A percentile compares a stretch with the other conserved stretches of the same genome.
These are phyloP conservation scores for Falco cherrug DNA, from an alignment of 2,797 vertebrate species.

Conservation along the genomic window DNA sequence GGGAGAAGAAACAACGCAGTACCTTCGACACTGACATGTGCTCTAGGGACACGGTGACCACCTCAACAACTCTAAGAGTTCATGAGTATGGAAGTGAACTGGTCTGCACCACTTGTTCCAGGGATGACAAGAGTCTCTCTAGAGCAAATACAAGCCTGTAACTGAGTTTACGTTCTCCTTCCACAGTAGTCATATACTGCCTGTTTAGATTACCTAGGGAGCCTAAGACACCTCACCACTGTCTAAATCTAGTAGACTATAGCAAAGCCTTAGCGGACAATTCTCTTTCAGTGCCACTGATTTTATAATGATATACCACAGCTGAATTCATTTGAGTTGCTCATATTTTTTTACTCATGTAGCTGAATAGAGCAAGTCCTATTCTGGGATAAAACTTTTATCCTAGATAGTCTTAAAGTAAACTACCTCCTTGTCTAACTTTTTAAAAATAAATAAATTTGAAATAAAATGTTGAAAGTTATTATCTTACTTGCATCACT, in stretches of 20 bases:
- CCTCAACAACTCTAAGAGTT: background rate
- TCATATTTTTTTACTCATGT: background rate
- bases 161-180: background rate
- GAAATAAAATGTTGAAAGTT: background rate
- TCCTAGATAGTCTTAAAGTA: background rate
- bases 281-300: background rate
- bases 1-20: background rate
- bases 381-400: background rate
- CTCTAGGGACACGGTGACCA: background rate
- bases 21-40: background rate
- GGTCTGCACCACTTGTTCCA: background rate
- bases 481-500: slow-evolving; percentile 58
- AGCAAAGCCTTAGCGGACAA: background rate
- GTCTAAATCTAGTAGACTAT: background rate
- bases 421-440: background rate
- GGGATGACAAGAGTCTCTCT: background rate
- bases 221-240: background rate
- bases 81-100: background rate
- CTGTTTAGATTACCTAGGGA: background rate
- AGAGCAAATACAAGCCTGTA: background rate
- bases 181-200: background rate
- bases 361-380: background rate
- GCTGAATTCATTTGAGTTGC: background rate
- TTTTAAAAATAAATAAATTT: background rate
- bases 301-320: background rate